A percentile compares a stretch with the other conserved stretches of the same genome.
These are phyloP conservation scores for Hylia prasina DNA, from an alignment of 2,113 vertebrate genomes.

Conservation along the genomic window DNA sequence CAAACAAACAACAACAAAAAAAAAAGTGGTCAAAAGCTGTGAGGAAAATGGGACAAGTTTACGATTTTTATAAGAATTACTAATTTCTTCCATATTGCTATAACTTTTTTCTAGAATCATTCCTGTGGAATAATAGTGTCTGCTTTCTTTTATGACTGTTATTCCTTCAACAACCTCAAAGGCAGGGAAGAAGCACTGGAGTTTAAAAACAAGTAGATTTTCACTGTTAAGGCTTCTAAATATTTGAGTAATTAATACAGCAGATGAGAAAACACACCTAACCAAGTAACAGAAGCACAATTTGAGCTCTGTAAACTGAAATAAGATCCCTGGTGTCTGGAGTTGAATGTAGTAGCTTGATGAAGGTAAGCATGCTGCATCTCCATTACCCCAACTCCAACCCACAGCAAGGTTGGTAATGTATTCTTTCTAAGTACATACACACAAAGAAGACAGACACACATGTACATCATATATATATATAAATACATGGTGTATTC, in stretches of 20 bases:
- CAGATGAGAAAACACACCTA: not conserved
- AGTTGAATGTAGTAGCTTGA: not conserved
- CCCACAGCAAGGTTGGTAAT: not conserved
- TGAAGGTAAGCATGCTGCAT: not conserved
- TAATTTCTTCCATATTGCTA: not conserved
- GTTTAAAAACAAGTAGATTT: not conserved
- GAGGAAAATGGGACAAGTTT: not conserved
- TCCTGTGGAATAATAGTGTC: not conserved
- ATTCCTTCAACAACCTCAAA: not conserved
- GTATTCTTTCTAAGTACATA: not conserved
- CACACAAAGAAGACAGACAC: not conserved
- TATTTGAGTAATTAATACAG: not conserved
- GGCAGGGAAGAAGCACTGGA: not conserved
- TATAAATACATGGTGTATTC: not conserved
- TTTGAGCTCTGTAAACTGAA: not conserved
- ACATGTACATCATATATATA: not conserved
- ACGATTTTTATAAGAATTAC: not conserved
- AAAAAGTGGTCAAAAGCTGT: not conserved
- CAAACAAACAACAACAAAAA: not conserved
- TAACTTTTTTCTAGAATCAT: not conserved
- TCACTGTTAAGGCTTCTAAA: too few relatives aligned
- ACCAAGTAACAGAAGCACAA: not conserved
- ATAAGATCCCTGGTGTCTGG: not conserved
- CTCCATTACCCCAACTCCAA: not conserved
- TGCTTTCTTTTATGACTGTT: not conserved